Conservation (phyloP, 1,140 invertebrate species). For the Nephotettix cincticeps region DNA sequence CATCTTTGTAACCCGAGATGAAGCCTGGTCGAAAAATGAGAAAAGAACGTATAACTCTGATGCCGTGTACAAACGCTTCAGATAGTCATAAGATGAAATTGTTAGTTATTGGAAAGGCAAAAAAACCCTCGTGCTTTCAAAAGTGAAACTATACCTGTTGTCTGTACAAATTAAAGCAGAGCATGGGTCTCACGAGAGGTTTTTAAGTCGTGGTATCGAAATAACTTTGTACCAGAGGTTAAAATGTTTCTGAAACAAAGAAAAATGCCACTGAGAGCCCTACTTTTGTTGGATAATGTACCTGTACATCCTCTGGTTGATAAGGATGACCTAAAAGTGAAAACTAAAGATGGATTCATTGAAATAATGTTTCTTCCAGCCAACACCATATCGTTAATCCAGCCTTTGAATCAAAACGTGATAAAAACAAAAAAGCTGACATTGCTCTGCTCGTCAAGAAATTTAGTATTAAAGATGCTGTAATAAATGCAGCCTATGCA, state of each 20-base stretch:
- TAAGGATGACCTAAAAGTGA: not conserved
- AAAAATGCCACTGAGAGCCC: not conserved
- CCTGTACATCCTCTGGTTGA: not conserved
- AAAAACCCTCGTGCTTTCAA: no score
- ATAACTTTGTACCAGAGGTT: not conserved
- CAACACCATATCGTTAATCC: slow-evolving; percentile 47
- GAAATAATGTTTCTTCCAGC: slow-evolving; percentile 46
- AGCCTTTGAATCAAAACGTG: slow-evolving; percentile 47
- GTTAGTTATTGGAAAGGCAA: no score
- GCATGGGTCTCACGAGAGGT: not conserved
- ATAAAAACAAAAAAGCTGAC: slow-evolving; percentile 37
- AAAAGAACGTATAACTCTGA: no score
- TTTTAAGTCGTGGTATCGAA: not conserved
- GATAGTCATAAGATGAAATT: no score
- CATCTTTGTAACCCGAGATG: no score
- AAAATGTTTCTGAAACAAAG: not conserved
- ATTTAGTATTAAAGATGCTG: no score
- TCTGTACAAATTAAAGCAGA: not conserved
- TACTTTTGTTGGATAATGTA: not conserved
- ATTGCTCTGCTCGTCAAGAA: no score
- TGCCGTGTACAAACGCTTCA: no score
- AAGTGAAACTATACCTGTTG: no score
- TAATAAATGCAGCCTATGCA: no score
- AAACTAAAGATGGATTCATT: not conserved
- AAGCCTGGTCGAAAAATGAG: no score